Evolutionary conservation across 2,797 vertebrate genomes (phyloP).

Genomic region (Sebastiscus albofasciatus): DNA sequence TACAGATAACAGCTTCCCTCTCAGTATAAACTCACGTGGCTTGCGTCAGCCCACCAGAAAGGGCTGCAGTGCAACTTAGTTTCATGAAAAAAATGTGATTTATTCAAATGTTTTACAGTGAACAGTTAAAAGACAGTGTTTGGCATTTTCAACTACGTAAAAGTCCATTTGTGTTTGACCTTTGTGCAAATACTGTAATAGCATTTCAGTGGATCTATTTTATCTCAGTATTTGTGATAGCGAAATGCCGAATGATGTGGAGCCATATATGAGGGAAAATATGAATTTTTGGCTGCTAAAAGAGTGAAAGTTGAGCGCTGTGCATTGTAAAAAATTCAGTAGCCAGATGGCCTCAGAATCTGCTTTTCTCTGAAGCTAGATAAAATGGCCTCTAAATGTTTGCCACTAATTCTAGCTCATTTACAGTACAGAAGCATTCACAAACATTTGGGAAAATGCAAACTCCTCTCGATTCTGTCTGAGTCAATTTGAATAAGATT

Average conservation of each 20-base stretch:
- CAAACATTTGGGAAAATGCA: constrained; percentile 15
- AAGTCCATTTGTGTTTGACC: not conserved
- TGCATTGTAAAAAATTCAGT: constrained; percentile 78
- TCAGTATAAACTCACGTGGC: constrained; percentile 26
- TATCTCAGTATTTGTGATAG: constrained; percentile 13
- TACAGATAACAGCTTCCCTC: constrained; percentile 70
- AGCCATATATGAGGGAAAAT: constrained; percentile 21
- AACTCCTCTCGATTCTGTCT: not conserved
- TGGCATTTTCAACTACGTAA: not conserved
- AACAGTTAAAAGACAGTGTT: not conserved
- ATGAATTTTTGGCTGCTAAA: constrained; percentile 34
- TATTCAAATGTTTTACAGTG: not conserved
- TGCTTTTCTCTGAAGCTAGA: constrained; percentile 66
- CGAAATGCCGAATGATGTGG: constrained; percentile 23
- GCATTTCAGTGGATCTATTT: not conserved
- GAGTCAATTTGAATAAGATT: not conserved
- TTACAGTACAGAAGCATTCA: constrained; percentile 14
- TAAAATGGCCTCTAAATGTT: constrained; percentile 57
- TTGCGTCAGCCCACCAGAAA: constrained; percentile 31
- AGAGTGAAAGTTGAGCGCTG: constrained; percentile 41
- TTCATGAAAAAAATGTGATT: not conserved
- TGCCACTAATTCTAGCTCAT: constrained; percentile 13
- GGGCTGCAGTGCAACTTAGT: constrained; percentile 15
- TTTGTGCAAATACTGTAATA: not conserved
- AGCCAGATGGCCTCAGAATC: constrained; percentile 76